Base-by-base conservation (phyloP, 2,113 vertebrate genomes). In the Thermophis baileyi region DNA sequence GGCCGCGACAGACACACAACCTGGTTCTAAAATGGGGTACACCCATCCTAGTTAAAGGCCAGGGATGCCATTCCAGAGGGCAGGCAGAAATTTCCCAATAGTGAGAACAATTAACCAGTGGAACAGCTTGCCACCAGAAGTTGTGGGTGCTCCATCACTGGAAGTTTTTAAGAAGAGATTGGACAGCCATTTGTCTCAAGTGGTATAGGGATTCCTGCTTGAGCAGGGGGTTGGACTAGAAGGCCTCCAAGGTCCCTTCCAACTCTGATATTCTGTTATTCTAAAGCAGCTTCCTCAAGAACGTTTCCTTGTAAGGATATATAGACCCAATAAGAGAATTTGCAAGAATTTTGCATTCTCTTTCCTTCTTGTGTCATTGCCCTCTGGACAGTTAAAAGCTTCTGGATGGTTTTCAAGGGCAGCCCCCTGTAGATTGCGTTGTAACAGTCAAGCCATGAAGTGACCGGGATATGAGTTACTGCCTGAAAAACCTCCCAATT, bases 1-100 rank as follows among this genome's bases (percentile, higher is more conserved):
- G 14, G n/a, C 5, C 0, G 4, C 0, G 2, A 35, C 14, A 35
- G n/a, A 18, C 5, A 1, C 2, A 35, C n/a, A 35, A 18, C 63
- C 14, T 35, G 2, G 12, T 74, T n/a, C 12, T 16, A 2, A 74
- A 74, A 74, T 6, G 14, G 14, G n/a, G 1, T 18, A 35, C 14
- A 18, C 14, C 14, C 14, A 18, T 74, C 63, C 63, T 74, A 35
- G 54, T 55, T 55, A 24, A 55, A 55, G 54, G 54, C 54, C 54
- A 55, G 0, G 22, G 54, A 55, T 55, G 54, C 22, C 54, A 24
- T 55, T 24, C 57, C 57, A 30, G 25, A 60, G 27, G 10, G 57
- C 25, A 12, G 10, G 57, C 25, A 60, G 55, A 60, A 27, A 27
- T 30, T 30, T 27, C 25, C 57, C 0, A 9, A 60, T 8, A 27